A percentile compares a stretch with the other conserved stretches of the same genome.
Evolutionary conservation across 1,140 invertebrate species (phyloP).

Genomic region (Drosophila rhopaloa): DNA sequence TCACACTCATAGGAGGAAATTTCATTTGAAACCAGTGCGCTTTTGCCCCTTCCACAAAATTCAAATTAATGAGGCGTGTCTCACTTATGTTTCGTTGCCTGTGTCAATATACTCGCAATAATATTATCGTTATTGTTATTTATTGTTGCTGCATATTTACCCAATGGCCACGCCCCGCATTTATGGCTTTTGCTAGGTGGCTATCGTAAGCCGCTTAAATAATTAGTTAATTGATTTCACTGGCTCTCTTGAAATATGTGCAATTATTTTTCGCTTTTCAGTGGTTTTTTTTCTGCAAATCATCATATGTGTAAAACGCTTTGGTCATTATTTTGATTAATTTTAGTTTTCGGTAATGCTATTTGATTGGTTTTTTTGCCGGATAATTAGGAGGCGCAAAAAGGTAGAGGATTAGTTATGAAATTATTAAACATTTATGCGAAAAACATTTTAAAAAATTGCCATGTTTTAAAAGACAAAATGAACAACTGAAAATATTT

Average conservation of each 20-base stretch:
- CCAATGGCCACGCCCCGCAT: slow-evolving; percentile 19
- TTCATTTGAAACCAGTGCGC: slow-evolving; percentile 20
- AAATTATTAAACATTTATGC: too few species aligned
- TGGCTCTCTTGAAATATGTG: slow-evolving; percentile 27
- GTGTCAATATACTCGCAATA: slow-evolving; percentile 42
- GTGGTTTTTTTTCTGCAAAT: slow-evolving; percentile 23
- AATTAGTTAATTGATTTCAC: slow-evolving; percentile 72
- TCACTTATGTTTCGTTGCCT: slow-evolving; percentile 60
- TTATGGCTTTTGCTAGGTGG: slow-evolving; percentile 34
- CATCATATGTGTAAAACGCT: slow-evolving; percentile 29
- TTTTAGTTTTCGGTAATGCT: slow-evolving; percentile 15
- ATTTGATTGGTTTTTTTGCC: slow-evolving; percentile 25
- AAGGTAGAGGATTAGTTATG: not conserved
- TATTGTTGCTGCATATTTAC: slow-evolving; percentile 39
- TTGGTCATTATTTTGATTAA: slow-evolving; percentile 24
- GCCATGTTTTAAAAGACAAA: too few species aligned
- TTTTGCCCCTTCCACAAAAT: slow-evolving; percentile 11
- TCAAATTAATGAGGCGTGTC: slow-evolving; percentile 76
- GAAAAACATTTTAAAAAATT: too few species aligned
- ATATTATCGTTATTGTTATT: slow-evolving; percentile 55
- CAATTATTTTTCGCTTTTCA: slow-evolving; percentile 13
- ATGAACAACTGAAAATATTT: not conserved
- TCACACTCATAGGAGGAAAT: slow-evolving; percentile 1
- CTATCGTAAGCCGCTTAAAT: slow-evolving; percentile 62
- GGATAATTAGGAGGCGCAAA: not conserved